Evolutionary conservation across 2,113 vertebrate genomes (phyloP), one percentile per base, ranked within the genome.

Genomic region (Nothocercus julius): DNA sequence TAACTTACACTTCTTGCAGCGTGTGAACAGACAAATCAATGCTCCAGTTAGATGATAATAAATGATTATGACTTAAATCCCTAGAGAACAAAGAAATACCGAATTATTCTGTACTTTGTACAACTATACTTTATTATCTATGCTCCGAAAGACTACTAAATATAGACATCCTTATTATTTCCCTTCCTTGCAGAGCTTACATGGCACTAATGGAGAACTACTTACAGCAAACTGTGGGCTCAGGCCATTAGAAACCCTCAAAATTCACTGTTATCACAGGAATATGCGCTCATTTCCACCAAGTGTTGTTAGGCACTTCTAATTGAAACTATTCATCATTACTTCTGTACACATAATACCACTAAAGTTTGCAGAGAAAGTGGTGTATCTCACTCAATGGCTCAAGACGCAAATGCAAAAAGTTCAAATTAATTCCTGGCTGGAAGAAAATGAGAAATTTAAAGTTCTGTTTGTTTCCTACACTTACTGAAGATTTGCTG

Each of bases 1-100:
- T 67, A 77, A 83, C 98, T 98, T 98, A 98, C 98, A 98, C 98
- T 98, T 98, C 98, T 90, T 98, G 97, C 51, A 98, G 97, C 1
- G 91, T 97, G 77, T 94, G 94, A 49, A 89, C 96, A 59, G 97
- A 96, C 63, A 98, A 94, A 92, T 96, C 97, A 90, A 97, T 89
- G 82, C 95, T 98, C 97, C 98, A 98, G 78, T 98, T 97, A 89
- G 97, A 98, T 67, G 97, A 93, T 67, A 94, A 61, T 32, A 98
- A 95, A 56, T 97, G 92, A 70, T 98, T 98, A 91, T 98, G 96
- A 95, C 98, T 98, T 93, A 98, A 97, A 96, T 98, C 98, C 93
- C 98, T 98, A 92, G 40, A 96, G 51, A 81, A 86, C 10, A 90
- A 34, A 97, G 47, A 95, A 34, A 79, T 85, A 30, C 79, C 81